Base-by-base conservation (phyloP, 2,888 invertebrate species). In the Macroteleia sp. region DNA sequence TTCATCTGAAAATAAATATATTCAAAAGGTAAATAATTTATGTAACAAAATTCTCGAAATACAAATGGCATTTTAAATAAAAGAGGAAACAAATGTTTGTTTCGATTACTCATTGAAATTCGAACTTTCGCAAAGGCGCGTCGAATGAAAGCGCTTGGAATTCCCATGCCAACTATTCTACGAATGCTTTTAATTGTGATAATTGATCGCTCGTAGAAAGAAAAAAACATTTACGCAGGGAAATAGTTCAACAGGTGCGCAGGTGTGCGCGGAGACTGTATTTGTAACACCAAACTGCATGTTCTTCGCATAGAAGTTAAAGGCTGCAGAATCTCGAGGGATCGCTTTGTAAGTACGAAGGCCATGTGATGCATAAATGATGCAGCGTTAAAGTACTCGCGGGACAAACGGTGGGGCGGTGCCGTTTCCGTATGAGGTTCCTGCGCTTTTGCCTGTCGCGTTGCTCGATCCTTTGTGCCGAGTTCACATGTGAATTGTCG, bases 331-430 rank as follows among this genome's bases (percentile, higher is more conserved):
- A 85, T 87, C 89, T 87, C 89, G 75, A 81, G 89, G 88, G 89
- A 88, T 85, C 88, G 85, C 87, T 89, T 89, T 88, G 88, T 85
- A 85, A 88, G 88, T 84, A 81, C 84, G 82, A 81, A 82, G 83
- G 83, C 85, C 83, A 80, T 84, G 83, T 82, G 88, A 86, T 89
- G 89, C 88, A 89, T 89, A 89, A 89, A 87, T 89, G 88, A 88
- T 89, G 86, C 83, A 85, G 85, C 80, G 86, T 81, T 86, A 85
- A 88, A 88, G 87, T 84, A 81, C 83, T 81, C 84, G 81, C 84
- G 86, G 81, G 80, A 80, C 81, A 73, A 78, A 82, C 82, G 79
- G 70, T 77, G 82, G 77, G 81, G 83, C 77, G 81, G 81, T 77
- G 83, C 79, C 83, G 80, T 77, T 81, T 82, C 77, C 76, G 79